Percentiles rank a stretch among this genome's conserved stretches.
Evolutionary conservation across 1,140 invertebrate species (phyloP).

Genomic region (Mactra quadrangularis): DNA sequence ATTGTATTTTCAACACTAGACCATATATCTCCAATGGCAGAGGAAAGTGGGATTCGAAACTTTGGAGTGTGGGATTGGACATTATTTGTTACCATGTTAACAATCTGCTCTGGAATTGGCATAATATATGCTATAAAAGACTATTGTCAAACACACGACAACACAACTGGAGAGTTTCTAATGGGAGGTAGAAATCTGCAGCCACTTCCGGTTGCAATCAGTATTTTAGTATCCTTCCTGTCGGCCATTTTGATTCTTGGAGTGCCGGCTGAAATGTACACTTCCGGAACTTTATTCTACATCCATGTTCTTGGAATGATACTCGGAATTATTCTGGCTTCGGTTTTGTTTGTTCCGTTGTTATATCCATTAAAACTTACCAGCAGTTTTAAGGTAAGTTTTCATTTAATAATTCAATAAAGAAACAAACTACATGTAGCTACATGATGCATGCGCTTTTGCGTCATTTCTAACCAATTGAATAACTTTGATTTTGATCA

Average conservation of each 20-base stretch:
- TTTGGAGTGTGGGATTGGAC: constrained; percentile 74
- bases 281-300: constrained; percentile 76
- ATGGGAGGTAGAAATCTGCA: constrained; percentile 91
- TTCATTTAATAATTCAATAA: no score
- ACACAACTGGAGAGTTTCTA: constrained; percentile 91
- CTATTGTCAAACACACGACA: constrained; percentile 88
- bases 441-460: no score
- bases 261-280: constrained; percentile 80
- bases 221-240: constrained; percentile 82
- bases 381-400: constrained; percentile 76
- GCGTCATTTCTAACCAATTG: no score
- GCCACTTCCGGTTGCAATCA: constrained; percentile 84
- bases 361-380: constrained; percentile 77
- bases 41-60: no score
- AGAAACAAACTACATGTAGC: no score
- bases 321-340: constrained; percentile 67
- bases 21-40: no score
- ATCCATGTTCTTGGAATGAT: constrained; percentile 71
- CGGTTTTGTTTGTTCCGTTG: constrained; percentile 73
- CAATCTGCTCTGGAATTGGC: constrained; percentile 87
- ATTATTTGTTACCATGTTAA: constrained; percentile 71
- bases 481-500: no score
- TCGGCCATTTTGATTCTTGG: constrained; percentile 84
- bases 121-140: constrained; percentile 92
- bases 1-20: no score